phyloP scores from a whole-genome alignment of 2,888 invertebrate genomes.

The Spicauda simplicius region DNA sequence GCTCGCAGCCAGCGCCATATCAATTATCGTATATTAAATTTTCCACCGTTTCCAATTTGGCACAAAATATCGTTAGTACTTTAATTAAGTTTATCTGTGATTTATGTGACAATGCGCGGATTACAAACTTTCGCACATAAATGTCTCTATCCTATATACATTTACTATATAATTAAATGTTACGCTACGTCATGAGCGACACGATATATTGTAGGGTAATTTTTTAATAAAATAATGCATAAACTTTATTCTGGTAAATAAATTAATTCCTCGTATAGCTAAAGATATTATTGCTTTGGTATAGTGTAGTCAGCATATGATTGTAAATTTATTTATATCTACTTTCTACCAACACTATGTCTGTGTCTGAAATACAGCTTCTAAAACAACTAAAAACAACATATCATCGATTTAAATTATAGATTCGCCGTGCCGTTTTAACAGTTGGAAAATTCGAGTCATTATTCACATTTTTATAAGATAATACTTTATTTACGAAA shows the following conservation, averaged over 20 bases:
- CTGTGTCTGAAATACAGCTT: background rate
- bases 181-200: background rate
- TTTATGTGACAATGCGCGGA: background rate
- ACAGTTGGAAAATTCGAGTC: too few relatives aligned
- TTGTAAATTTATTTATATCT: background rate
- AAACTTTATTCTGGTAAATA: slow-evolving; percentile 1
- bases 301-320: slow-evolving; percentile 7
- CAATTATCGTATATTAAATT: too few relatives aligned
- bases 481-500: too few relatives aligned
- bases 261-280: background rate
- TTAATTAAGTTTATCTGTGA: too few relatives aligned
- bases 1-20: too few relatives aligned
- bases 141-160: background rate
- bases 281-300: slow-evolving; percentile 1
- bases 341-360: slow-evolving; percentile 9
- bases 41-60: too few relatives aligned
- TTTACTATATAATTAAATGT: slow-evolving; percentile 2
- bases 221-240: slow-evolving; percentile 6
- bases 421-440: too few relatives aligned
- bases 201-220: background rate
- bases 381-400: too few relatives aligned
- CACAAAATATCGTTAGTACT: too few relatives aligned
- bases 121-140: background rate
- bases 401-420: too few relatives aligned
- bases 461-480: too few relatives aligned